These are phyloP conservation scores for Pristionchus japonicus DNA, from an alignment of 2,888 invertebrate species.

Conservation along the genomic window DNA sequence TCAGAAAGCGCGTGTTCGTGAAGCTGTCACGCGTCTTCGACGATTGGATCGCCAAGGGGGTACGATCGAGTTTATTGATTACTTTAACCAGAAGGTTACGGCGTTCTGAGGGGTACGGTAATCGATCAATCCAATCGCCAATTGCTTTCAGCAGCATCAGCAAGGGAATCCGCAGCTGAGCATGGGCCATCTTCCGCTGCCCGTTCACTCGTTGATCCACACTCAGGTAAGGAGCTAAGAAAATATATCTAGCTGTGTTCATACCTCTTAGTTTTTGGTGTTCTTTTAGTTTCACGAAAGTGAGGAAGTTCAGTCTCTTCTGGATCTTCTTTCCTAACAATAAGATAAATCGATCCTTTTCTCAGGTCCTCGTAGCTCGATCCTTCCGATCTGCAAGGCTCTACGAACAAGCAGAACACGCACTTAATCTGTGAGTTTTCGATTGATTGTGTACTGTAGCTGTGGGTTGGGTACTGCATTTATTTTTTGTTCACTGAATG, in stretches of 20 bases:
- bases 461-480: not conserved
- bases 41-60: constrained; percentile 38
- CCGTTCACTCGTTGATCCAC: constrained; percentile 26
- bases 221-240: not conserved
- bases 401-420: constrained; percentile 24
- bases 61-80: not conserved
- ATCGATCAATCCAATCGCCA: not conserved
- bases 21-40: constrained; percentile 29
- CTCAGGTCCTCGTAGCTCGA: constrained; percentile 3
- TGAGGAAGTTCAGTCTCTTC: too few relatives aligned
- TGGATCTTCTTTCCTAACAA: too few relatives aligned
- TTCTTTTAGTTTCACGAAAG: too few relatives aligned
- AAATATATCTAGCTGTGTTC: too few relatives aligned
- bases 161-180: not conserved
- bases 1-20: constrained; percentile 30
- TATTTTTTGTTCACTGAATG: not conserved
- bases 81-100: not conserved
- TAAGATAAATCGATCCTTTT: not conserved
- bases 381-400: constrained; percentile 13
- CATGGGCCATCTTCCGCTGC: constrained; percentile 2
- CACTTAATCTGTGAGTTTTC: constrained; percentile 22
- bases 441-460: not conserved
- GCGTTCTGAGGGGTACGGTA: not conserved
- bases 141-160: not conserved
- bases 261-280: too few relatives aligned